A percentile compares a stretch with the other conserved stretches of the same genome.
Evolutionary conservation across 2,888 invertebrate genomes (phyloP).

Genomic region (Hypomecis atomaria): DNA sequence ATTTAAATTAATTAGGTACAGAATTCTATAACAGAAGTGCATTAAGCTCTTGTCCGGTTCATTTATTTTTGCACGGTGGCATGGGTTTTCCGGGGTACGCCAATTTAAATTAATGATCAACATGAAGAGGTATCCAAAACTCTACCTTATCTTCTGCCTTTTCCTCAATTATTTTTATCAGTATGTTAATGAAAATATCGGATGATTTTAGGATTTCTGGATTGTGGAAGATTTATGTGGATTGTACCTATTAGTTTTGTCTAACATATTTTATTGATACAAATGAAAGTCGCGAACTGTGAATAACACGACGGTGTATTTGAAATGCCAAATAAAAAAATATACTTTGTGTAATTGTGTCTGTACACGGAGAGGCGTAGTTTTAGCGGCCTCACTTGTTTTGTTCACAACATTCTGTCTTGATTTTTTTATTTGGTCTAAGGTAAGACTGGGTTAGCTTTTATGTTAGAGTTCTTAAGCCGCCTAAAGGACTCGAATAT

Average conservation of each 20-base stretch:
- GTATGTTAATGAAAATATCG: conserved; percentile 2
- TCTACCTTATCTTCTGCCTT: neutral
- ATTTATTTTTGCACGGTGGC: conserved; percentile 2
- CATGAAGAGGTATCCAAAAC: conserved; percentile 10
- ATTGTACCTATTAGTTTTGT: neutral
- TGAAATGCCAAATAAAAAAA: too few relatives aligned
- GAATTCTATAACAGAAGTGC: neutral
- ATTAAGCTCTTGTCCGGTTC: neutral
- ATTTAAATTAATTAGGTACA: neutral
- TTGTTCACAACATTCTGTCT: too few relatives aligned
- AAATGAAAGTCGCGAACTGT: neutral
- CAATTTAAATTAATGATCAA: conserved; percentile 12
- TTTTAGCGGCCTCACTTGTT: too few relatives aligned
- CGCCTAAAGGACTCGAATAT: neutral
- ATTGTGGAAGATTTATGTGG: neutral
- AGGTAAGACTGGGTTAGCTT: too few relatives aligned
- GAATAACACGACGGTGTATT: too few relatives aligned
- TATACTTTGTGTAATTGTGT: too few relatives aligned
- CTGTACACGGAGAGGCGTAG: too few relatives aligned
- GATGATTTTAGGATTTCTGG: conserved; percentile 1
- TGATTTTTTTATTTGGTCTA: too few relatives aligned
- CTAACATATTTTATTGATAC: neutral
- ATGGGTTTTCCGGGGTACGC: conserved; percentile 17
- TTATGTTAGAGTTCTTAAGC: too few relatives aligned
- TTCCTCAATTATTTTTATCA: conserved; percentile 20